phyloP scores from a whole-genome alignment of 2,113 vertebrate genomes.

The Pygathrix nemaeus region DNA sequence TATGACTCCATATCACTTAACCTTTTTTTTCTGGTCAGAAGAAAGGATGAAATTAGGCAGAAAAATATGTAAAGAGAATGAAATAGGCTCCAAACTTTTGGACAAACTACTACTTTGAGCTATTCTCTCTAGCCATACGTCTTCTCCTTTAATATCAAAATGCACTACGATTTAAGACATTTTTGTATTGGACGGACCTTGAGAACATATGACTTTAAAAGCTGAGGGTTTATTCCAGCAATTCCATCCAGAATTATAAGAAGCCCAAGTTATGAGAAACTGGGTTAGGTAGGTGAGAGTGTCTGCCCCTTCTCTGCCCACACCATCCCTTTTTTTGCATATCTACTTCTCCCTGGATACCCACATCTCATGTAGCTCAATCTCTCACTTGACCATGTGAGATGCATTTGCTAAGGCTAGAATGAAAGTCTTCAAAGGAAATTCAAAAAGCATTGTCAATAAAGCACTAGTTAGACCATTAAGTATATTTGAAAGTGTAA shows the following conservation, averaged over 20 bases:
- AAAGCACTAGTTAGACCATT: not conserved
- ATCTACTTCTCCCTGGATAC: not conserved
- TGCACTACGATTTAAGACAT: not conserved
- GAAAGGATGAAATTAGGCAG: not conserved
- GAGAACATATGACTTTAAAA: not conserved
- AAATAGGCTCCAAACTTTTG: not conserved
- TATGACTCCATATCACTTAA: not conserved
- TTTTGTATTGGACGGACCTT: not conserved
- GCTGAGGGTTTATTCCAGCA: not conserved
- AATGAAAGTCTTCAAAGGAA: not conserved
- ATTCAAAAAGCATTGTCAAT: not conserved
- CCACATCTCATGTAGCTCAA: not conserved
- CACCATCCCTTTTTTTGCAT: not conserved
- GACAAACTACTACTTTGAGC: not conserved
- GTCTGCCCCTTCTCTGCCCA: too few relatives aligned
- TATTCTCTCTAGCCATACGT: not conserved
- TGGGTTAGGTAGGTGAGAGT: not conserved
- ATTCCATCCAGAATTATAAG: not conserved
- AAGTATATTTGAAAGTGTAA: not conserved
- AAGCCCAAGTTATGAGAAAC: not conserved
- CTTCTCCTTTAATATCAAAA: not conserved
- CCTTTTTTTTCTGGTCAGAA: not conserved
- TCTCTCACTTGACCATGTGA: not conserved
- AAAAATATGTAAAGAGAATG: not conserved
- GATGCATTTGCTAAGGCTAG: not conserved